Base-by-base conservation (phyloP, 2,888 invertebrate species). In the Tenthredo amoena region DNA sequence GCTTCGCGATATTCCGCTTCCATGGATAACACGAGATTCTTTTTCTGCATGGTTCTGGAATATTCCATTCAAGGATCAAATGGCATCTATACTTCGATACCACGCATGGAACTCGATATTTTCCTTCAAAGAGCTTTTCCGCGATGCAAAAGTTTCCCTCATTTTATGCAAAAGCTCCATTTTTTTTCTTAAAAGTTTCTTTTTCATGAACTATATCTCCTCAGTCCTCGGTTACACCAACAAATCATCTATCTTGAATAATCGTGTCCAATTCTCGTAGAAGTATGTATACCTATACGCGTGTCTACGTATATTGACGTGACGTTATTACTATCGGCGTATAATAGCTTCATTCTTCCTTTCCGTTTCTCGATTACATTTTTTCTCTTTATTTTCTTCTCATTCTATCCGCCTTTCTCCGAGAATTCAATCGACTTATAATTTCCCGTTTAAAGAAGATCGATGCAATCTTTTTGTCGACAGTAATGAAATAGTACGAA, bases 321-420 rank as follows among this genome's bases (percentile, higher is more conserved):
- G 21, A 62, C 26, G 21, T 62, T 26, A 62, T 62, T 62, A 62
- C 62, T 62, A 21, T 26, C 62, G 6, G 62, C 12, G 26, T 62
- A 62, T 47, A 47, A 47, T 15, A 62, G 62, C 62, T 62, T 26
- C 62, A 62, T 62, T 62, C 62, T 62, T 62, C 58, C 21, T 58
- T 58, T 58, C 10, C 58, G 9, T 58, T 62, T 26, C 62, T 26
- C 26, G 9, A 58, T 26, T 26, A 62, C 26, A 10, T 12, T 62
- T 62, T 58, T 58, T 7, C 7, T 2, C 9, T 9, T 58, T 21
- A n/a, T 3, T 2, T 58, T 58, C 0, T 47, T 55, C 55, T 55
- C n/a, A 55, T 26, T 62, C 10, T 62, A 26, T 62, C 2, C 18
- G 5, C 26, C 62, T 10, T 26, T 7, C 3, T 9, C 26, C 4